Conservation (phyloP, 2,888 invertebrate species). For the Leuctra nigra region DNA sequence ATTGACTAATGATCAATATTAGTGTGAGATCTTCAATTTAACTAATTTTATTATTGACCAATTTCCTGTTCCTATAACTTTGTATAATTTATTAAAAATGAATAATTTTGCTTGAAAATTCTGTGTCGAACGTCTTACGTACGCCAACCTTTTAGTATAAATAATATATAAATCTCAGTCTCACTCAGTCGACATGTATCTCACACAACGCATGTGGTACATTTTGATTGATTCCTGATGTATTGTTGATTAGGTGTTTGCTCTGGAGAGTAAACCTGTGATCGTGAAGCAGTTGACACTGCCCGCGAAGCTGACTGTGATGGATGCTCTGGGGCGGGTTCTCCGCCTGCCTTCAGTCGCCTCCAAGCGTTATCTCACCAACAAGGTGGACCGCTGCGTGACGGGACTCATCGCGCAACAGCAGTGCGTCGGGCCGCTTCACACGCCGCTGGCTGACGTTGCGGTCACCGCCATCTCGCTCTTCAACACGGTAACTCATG, state of each 20-base stretch:
- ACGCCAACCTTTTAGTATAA: no score
- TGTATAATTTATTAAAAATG: no score
- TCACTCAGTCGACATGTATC: no score
- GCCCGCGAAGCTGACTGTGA: slow-evolving; percentile 52
- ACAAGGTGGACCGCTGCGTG: slow-evolving; percentile 93
- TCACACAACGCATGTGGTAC: no score
- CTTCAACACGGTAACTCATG: slow-evolving; percentile 56
- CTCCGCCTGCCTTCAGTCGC: slow-evolving; percentile 84
- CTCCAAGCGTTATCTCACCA: slow-evolving; percentile 92
- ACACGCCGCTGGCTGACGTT: slow-evolving; percentile 92
- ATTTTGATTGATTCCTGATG: no score
- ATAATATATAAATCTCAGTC: no score
- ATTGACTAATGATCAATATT: no score
- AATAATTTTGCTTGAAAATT: no score
- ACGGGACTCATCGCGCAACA: slow-evolving; percentile 94
- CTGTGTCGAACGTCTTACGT: no score
- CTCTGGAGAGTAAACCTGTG: slow-evolving; percentile 47
- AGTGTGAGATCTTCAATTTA: no score
- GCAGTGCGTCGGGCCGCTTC: slow-evolving; percentile 95
- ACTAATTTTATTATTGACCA: no score
- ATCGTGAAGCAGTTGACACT: slow-evolving; percentile 48
- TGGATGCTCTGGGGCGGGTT: slow-evolving; percentile 67
- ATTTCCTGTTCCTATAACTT: no score
- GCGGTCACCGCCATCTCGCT: slow-evolving; percentile 85
- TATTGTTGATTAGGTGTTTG: slow-evolving; percentile 44